These are phyloP conservation scores for Siniperca chuatsi DNA, from an alignment of 2,113 vertebrate genomes.

Conservation along the genomic window DNA sequence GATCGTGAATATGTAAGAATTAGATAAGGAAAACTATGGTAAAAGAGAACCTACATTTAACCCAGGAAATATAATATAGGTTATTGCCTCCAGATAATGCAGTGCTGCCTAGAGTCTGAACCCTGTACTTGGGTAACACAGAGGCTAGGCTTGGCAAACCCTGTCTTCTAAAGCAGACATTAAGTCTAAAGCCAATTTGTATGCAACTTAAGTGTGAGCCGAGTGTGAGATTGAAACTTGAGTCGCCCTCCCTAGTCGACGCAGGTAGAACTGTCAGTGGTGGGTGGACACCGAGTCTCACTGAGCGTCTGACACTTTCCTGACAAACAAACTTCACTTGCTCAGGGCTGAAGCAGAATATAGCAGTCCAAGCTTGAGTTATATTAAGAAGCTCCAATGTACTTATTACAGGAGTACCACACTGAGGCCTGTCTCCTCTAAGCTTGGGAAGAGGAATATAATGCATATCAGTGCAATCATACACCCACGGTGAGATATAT, in stretches of 20 bases:
- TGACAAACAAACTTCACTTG: constrained; percentile 42
- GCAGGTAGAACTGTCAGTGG: constrained; percentile 23
- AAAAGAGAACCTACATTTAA: constrained; percentile 5
- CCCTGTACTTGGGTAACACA: constrained; percentile 23
- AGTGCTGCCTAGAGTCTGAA: constrained; percentile 42
- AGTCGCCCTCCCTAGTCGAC: background rate
- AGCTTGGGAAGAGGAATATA: constrained; percentile 32
- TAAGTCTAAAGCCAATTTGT: constrained; percentile 36
- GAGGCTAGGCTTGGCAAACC: constrained; percentile 8
- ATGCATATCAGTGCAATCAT: constrained; percentile 45
- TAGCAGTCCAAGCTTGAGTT: constrained; percentile 43
- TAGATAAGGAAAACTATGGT: background rate
- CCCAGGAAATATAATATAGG: constrained; percentile 11
- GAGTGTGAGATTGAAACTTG: constrained; percentile 12
- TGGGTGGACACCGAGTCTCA: constrained; percentile 39
- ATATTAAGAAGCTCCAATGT: constrained; percentile 58
- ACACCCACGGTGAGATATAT: constrained; percentile 61
- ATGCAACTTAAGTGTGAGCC: constrained; percentile 22
- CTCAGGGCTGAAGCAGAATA: constrained; percentile 42
- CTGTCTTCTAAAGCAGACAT: constrained; percentile 30
- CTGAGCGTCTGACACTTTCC: constrained; percentile 19
- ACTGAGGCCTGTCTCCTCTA: constrained; percentile 40
- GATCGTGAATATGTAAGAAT: constrained; percentile 17
- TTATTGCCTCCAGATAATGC: constrained; percentile 38
- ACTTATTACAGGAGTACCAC: constrained; percentile 47